Base-by-base conservation (phyloP, 2,113 vertebrate species). In the Noturus placidus region DNA sequence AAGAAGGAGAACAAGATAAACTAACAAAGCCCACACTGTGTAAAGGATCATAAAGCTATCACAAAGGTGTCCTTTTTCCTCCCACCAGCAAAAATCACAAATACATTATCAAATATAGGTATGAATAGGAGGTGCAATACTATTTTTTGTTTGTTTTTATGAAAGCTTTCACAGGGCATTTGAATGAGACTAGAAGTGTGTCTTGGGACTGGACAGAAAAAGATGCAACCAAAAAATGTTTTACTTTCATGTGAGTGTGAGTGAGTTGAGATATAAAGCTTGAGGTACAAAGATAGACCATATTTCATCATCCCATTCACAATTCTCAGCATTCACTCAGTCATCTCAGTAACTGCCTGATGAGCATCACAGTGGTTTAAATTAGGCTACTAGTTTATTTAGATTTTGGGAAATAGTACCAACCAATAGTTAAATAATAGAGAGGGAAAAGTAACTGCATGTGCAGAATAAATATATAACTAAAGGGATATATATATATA, bases 21-120 rank as follows among this genome's bases (percentile, higher is more conserved):
- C 50, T 20, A 84, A 63, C 70, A 88, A 88, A 82, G 72, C 42
- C 33, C 22, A 86, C 42, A 54, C 38, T 74, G 52, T 79, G 30
- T 20, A 80, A 61, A 82, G 35, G 61, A 46, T 78, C 46, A 84
- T 87, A 52, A 77, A 67, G 59, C 85, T 86, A 52, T 65, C 59
- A 54, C 72, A 83, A 30, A 46, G 33, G 79, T 38, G 79, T 8
- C 33, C 5, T 59, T 82, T 82, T 82, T 13, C 56, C 10, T 82
- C 33, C 30, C 11, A 61, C 56, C 2, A 61, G 56, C 19, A 82
- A 61, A 81, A 59, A 82, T 82, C 79, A 14, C 4, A 9, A 61
- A 57, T 38, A 19, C 13, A 61, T 61, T 82, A 82, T 82, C 3
- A 57, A 57, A 56, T 13, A n/a, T 50, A 25, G 38, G 25, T 46